Evolutionary conservation across 2,113 vertebrate species (phyloP).

Genomic region (Seriola dumerili): DNA sequence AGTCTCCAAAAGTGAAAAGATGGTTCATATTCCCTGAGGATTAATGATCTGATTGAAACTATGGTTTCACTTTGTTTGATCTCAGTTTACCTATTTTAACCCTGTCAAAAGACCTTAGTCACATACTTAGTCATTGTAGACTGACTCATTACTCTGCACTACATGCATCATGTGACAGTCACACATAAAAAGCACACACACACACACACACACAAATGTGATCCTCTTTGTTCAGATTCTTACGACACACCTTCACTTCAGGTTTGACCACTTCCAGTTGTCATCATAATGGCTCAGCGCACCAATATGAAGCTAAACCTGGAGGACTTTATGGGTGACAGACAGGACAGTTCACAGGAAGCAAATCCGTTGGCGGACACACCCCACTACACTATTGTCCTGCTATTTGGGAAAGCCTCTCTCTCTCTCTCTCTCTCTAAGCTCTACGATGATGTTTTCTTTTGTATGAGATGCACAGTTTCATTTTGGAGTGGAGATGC

Average conservation of each 20-base stretch:
- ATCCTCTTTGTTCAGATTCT: constrained; percentile 8
- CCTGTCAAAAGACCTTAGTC: not conserved
- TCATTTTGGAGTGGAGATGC: not conserved
- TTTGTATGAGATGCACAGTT: not conserved
- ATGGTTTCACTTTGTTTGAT: not conserved
- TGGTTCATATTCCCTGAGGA: not conserved
- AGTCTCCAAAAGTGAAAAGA: not conserved
- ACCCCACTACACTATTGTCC: constrained; percentile 3
- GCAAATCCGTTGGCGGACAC: not conserved
- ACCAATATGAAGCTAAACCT: not conserved
- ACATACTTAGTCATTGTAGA: not conserved
- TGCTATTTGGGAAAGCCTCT: not conserved
- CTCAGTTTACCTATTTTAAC: not conserved
- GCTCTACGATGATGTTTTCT: not conserved
- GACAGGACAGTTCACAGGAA: not conserved
- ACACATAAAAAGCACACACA: not conserved
- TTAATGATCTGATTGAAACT: not conserved
- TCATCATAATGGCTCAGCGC: not conserved
- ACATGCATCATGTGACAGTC: not conserved
- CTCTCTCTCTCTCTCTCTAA: not conserved
- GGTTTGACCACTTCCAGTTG: constrained; percentile 41
- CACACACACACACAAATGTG: not conserved
- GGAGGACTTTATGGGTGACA: not conserved
- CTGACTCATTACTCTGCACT: not conserved
- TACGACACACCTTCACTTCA: constrained; percentile 36